Evolutionary conservation across 2,888 invertebrate species (phyloP).

Genomic region (Stenodema calcarata): DNA sequence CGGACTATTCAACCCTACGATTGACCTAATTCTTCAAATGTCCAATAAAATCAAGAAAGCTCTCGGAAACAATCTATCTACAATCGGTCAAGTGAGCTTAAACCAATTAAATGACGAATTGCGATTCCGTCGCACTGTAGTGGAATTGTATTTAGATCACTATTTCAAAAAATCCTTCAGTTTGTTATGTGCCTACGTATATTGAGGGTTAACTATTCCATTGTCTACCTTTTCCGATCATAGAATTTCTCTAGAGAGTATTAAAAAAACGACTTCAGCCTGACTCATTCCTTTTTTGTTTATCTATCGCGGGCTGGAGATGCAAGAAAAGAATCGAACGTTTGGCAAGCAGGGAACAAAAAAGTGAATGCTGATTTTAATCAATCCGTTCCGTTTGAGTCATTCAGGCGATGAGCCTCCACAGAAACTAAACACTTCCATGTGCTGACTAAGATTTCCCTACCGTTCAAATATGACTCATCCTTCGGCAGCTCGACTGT

Average conservation of each 20-base stretch:
- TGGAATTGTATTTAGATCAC: background rate
- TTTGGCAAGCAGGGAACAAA: background rate
- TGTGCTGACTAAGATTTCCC: background rate
- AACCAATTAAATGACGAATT: too few relatives aligned
- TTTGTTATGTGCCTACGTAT: too few relatives aligned
- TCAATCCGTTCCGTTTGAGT: background rate
- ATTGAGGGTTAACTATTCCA: background rate
- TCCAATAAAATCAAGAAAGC: too few relatives aligned
- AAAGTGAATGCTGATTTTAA: background rate
- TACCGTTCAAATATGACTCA: background rate
- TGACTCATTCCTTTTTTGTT: background rate
- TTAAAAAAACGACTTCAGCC: too few relatives aligned
- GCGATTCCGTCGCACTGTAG: background rate
- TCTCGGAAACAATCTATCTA: too few relatives aligned
- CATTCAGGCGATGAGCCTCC: background rate
- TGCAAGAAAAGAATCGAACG: background rate
- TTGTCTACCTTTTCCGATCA: background rate
- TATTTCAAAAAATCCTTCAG: too few relatives aligned
- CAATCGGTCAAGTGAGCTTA: too few relatives aligned
- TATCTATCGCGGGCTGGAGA: background rate
- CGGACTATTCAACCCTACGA: too few relatives aligned
- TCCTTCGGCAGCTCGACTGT: background rate
- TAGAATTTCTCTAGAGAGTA: background rate
- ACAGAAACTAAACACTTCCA: background rate
- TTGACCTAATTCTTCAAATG: too few relatives aligned